phyloP scores from a whole-genome alignment of 2,888 invertebrate species.

The Gymnocheta viridis region DNA sequence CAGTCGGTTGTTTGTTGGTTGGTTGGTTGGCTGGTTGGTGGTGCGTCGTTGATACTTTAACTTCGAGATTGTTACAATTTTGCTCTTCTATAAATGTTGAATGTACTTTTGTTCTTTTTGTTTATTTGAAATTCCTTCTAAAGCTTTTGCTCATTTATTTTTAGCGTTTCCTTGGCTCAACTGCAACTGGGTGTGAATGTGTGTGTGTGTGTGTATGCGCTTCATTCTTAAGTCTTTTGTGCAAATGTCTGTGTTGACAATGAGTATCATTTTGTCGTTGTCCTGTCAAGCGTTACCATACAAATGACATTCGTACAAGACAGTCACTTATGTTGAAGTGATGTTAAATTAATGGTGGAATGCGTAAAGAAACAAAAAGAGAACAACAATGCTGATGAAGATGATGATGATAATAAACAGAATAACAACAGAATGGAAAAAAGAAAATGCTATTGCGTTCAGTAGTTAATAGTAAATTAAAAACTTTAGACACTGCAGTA shows the following conservation, averaged over 20 bases:
- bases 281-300: constrained; percentile 69
- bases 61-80: constrained; percentile 64
- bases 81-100: constrained; percentile 10
- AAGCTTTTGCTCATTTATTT: constrained; percentile 24
- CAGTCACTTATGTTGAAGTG: constrained; percentile 71
- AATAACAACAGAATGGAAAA: not conserved
- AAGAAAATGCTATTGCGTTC: constrained; percentile 7
- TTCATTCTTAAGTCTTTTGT: constrained; percentile 55
- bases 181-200: not conserved
- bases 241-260: constrained; percentile 69
- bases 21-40: not conserved
- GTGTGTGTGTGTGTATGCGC: not conserved
- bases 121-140: constrained; percentile 43
- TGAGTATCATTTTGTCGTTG: constrained; percentile 70
- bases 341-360: constrained; percentile 71
- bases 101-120: not conserved
- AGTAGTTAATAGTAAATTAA: not conserved
- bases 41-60: constrained; percentile 23
- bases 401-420: constrained; percentile 9
- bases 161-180: constrained; percentile 1
- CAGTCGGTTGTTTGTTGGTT: not conserved
- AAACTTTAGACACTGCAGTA: not conserved
- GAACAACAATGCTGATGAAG: constrained; percentile 35
- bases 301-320: constrained; percentile 71
- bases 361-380: constrained; percentile 53